Conservation (phyloP, 2,888 invertebrate species). For the Cephus rjabovi region DNA sequence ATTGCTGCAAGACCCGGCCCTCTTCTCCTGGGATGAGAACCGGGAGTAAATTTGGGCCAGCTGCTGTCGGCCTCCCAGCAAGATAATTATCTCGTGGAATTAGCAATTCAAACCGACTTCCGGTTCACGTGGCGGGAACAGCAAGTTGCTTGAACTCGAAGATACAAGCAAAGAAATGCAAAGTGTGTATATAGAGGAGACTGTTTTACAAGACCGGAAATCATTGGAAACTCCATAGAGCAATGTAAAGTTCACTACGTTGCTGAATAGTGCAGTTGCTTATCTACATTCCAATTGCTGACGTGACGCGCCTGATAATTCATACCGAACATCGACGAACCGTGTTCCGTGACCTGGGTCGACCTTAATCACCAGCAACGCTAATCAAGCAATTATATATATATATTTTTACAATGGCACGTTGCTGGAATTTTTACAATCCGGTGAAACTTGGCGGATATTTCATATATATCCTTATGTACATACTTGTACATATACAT, state of each 20-base stretch:
- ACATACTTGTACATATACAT: not conserved
- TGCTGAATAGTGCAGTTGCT: not conserved
- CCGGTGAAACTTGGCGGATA: not conserved
- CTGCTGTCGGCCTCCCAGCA: constrained; percentile 31
- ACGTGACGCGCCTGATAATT: not conserved
- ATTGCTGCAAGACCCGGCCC: not conserved
- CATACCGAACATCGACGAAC: not conserved
- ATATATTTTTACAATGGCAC: not conserved
- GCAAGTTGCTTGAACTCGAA: constrained; percentile 51
- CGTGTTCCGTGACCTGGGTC: not conserved
- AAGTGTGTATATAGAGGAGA: not conserved
- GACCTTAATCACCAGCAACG: not conserved
- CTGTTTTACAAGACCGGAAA: not conserved
- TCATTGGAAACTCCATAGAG: not conserved
- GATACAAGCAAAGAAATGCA: not conserved
- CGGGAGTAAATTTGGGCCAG: constrained; percentile 51
- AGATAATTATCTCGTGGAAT: constrained; percentile 48
- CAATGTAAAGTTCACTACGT: not conserved
- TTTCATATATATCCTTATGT: not conserved
- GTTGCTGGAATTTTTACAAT: not conserved
- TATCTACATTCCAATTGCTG: not conserved
- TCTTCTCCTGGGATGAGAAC: not conserved
- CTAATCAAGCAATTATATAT: not conserved
- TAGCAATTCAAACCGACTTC: constrained; percentile 62
- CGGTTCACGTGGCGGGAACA: constrained; percentile 36